These are phyloP conservation scores for Eulemur mongoz DNA, from an alignment of 2,797 vertebrate species.

Conservation along the genomic window DNA sequence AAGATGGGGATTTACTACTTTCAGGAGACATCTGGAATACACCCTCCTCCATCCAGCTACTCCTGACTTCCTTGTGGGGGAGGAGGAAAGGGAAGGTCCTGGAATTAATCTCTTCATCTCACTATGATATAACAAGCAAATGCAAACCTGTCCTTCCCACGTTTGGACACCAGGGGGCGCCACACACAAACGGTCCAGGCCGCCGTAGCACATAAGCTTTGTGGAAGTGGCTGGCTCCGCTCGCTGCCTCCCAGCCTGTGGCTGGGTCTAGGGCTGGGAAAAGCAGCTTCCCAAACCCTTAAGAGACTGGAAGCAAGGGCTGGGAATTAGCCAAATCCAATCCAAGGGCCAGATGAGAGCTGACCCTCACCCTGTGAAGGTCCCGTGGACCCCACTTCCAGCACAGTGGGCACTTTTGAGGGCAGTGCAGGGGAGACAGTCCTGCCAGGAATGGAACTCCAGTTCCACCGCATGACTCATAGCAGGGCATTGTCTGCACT, in stretches of 20 bases:
- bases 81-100: neutral
- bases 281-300: neutral
- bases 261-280: neutral
- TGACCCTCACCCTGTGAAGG: neutral
- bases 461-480: neutral
- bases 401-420: neutral
- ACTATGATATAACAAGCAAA: neutral
- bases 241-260: neutral
- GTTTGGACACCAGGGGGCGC: constrained; percentile 51
- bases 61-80: neutral
- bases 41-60: neutral
- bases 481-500: neutral
- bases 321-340: neutral
- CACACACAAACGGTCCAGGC: constrained; percentile 28
- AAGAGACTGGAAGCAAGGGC: neutral
- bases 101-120: neutral
- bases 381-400: neutral
- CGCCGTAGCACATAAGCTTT: neutral
- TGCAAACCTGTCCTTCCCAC: neutral
- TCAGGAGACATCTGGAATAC: neutral
- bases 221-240: neutral
- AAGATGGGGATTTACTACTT: neutral
- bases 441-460: neutral
- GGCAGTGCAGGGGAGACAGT: neutral
- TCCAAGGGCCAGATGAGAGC: neutral